Conservation (phyloP, 2,113 vertebrate genomes). For the Sus scrofa region T2T-Sscrofa CM000824.6:178219001-178219500, state of each 20-base stretch:
- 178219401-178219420: neutral
- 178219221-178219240: neutral
- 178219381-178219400: neutral
- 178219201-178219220: neutral
- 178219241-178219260: conserved; percentile 12
- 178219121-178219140: too few relatives aligned
- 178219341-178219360: neutral
- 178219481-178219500: neutral
- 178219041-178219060: too few relatives aligned
- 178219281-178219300: neutral
- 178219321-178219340: neutral
- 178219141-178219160: neutral
- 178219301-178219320: conserved; percentile 15
- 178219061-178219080: too few relatives aligned
- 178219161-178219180: neutral
- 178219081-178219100: too few relatives aligned
- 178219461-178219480: neutral
- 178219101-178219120: too few relatives aligned
- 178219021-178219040: too few relatives aligned
- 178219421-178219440: neutral
- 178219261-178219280: conserved; percentile 4
- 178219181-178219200: conserved; percentile 1
- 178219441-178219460: neutral
- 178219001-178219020: too few relatives aligned
- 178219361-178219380: neutral